Percentiles rank a stretch among this genome's conserved stretches.
Evolutionary conservation across 2,113 vertebrate genomes (phyloP).

Genomic region (Albula glossodonta): DNA sequence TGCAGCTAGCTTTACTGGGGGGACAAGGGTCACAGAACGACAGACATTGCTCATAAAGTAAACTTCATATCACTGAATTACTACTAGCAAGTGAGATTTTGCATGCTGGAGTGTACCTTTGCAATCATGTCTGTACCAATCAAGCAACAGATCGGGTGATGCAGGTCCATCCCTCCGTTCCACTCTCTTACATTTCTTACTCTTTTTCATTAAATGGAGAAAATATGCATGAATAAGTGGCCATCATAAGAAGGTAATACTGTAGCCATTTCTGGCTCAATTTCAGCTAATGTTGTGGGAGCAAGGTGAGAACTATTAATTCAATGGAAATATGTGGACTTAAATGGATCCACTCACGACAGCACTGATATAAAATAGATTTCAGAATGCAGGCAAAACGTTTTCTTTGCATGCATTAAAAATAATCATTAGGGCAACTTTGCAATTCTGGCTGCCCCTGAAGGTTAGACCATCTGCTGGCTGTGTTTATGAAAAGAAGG

Average conservation of each 20-base stretch:
- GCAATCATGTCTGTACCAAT: background rate
- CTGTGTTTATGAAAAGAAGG: constrained; percentile 54
- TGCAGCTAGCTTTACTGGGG: constrained; percentile 8
- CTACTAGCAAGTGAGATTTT: background rate
- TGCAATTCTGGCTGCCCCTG: constrained; percentile 47
- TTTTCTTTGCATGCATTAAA: constrained; percentile 41
- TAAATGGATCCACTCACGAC: no score
- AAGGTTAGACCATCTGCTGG: constrained; percentile 52
- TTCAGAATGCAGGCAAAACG: constrained; percentile 9
- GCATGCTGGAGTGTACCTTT: background rate
- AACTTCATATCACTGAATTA: constrained; percentile 6
- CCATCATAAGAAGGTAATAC: no score
- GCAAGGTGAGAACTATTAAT: no score
- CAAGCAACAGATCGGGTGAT: background rate
- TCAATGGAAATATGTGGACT: no score
- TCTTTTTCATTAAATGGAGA: background rate
- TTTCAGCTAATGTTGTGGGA: no score
- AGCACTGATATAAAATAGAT: no score
- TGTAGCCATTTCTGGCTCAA: no score
- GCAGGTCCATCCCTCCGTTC: background rate
- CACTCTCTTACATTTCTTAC: background rate
- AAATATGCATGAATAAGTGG: no score
- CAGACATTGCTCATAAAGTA: background rate
- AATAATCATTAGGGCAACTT: constrained; percentile 58
- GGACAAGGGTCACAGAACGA: constrained; percentile 9